phyloP scores from a whole-genome alignment of 1,140 invertebrate genomes.

The Drosophila nannoptera region DNA sequence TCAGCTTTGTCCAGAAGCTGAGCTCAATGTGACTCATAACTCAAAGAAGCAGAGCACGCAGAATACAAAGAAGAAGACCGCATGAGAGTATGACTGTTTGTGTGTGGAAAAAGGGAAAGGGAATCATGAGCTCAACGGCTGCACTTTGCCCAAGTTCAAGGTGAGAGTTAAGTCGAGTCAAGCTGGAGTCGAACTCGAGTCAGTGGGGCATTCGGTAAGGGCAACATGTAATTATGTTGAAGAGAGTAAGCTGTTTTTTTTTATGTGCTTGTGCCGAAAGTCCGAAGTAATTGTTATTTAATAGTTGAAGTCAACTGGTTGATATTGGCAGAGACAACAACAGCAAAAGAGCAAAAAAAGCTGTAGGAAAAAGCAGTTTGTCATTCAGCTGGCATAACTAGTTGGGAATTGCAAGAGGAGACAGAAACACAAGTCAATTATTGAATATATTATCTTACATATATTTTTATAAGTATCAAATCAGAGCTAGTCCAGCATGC shows the following conservation, averaged over 20 bases:
- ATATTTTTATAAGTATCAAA: not conserved
- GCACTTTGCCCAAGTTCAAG: constrained; percentile 65
- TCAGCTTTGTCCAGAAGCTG: constrained; percentile 19
- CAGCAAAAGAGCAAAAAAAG: not conserved
- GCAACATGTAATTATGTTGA: constrained; percentile 8
- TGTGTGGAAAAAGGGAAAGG: constrained; percentile 53
- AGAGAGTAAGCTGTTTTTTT: constrained; percentile 1
- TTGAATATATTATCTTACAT: not conserved
- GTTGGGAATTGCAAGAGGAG: not conserved
- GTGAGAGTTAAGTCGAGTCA: constrained; percentile 11
- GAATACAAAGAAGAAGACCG: not conserved
- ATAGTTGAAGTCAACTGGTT: constrained; percentile 4
- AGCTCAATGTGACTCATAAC: constrained; percentile 1
- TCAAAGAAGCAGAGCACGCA: constrained; percentile 5
- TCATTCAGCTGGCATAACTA: constrained; percentile 2
- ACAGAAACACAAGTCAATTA: not conserved
- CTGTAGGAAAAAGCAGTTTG: not conserved
- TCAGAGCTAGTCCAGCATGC: not conserved
- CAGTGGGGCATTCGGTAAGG: constrained; percentile 14
- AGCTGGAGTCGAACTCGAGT: too few species aligned
- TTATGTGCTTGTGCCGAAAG: not conserved
- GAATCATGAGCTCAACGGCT: constrained; percentile 7
- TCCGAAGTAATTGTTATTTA: constrained; percentile 4
- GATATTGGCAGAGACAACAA: not conserved
- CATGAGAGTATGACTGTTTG: not conserved